Conservation (phyloP, 2,797 vertebrate genomes). For the Onychomys leucogaster region DNA sequence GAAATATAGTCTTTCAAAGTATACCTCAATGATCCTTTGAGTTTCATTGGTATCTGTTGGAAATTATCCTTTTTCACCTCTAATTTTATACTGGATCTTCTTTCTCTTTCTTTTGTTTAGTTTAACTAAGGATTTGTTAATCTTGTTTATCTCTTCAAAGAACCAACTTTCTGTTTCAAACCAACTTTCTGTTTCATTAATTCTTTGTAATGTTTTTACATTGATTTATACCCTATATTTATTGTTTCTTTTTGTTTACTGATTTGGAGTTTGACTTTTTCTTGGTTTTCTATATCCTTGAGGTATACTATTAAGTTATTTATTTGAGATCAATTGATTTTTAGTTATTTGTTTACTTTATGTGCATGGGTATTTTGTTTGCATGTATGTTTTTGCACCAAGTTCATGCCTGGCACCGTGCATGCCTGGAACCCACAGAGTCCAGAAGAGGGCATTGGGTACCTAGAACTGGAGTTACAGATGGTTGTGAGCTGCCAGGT, state of each 20-base stretch:
- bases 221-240: background rate
- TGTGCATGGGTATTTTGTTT: background rate
- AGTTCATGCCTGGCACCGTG: too few relatives aligned
- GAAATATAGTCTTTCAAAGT: background rate
- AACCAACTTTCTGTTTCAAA: background rate
- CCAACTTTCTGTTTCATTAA: background rate
- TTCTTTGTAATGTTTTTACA: background rate
- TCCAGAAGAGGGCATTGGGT: background rate
- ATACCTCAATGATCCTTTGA: background rate
- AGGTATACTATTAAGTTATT: background rate
- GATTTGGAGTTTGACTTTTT: background rate
- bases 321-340: background rate
- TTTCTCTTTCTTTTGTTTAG: background rate
- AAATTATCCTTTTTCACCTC: background rate
- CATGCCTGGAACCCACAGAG: too few relatives aligned
- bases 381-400: background rate
- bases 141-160: background rate
- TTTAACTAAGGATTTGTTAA: background rate
- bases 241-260: background rate
- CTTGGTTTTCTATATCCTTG: background rate
- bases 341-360: background rate
- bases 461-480: background rate
- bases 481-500: background rate
- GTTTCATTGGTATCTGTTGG: background rate
- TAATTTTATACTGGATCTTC: background rate